Evolutionary conservation across 1,140 invertebrate genomes (phyloP).

Genomic region (Drosophila obscura): DNA sequence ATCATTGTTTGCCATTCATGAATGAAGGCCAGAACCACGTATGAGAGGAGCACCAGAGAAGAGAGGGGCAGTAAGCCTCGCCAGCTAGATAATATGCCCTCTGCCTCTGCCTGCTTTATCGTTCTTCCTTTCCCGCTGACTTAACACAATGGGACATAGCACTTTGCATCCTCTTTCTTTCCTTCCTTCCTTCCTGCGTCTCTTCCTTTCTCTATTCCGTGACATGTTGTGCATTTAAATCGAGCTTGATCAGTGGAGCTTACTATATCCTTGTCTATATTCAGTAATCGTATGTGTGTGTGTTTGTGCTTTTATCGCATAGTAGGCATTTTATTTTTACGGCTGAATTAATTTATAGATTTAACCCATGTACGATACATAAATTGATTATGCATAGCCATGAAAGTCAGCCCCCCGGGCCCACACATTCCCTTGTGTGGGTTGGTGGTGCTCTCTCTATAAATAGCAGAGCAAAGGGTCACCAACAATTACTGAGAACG

Average conservation of each 20-base stretch:
- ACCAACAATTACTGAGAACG: constrained; percentile 35
- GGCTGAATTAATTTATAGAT: constrained; percentile 60
- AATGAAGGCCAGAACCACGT: constrained; percentile 41
- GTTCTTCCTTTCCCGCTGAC: constrained; percentile 20
- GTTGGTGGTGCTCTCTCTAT: constrained; percentile 28
- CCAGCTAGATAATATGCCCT: constrained; percentile 11
- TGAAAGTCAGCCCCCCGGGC: constrained; percentile 15
- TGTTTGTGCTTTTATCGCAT: constrained; percentile 43
- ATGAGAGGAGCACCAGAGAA: constrained; percentile 28
- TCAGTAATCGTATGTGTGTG: not conserved
- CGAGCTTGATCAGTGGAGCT: constrained; percentile 51
- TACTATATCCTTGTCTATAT: not conserved
- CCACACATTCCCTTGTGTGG: not conserved
- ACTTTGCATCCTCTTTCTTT: constrained; percentile 21
- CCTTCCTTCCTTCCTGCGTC: not conserved
- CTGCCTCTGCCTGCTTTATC: constrained; percentile 9
- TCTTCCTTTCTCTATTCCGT: too few relatives aligned
- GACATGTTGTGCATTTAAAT: constrained; percentile 65
- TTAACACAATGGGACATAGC: constrained; percentile 37
- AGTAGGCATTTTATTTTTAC: constrained; percentile 62
- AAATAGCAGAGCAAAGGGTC: constrained; percentile 54
- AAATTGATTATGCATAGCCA: constrained; percentile 72
- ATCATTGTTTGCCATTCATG: constrained; percentile 65
- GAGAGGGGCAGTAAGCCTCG: not conserved
- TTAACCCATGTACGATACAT: constrained; percentile 36